Evolutionary conservation across 2,113 vertebrate species (phyloP).

Genomic region (Martes martes): DNA sequence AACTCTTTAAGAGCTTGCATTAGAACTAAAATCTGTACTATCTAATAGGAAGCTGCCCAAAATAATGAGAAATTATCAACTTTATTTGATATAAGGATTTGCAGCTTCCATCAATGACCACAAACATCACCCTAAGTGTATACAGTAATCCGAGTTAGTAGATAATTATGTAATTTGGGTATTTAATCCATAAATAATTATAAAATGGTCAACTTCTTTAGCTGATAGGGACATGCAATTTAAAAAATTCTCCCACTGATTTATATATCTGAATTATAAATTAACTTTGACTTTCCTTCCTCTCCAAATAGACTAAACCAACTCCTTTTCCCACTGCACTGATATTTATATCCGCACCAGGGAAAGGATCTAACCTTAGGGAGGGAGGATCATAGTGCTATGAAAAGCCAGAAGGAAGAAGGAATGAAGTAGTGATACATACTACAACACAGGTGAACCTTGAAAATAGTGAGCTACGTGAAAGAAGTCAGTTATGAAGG

Average conservation of each 20-base stretch:
- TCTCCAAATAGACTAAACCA: background rate
- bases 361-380: background rate
- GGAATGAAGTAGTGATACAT: background rate
- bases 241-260: background rate
- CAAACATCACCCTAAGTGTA: background rate
- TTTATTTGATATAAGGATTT: background rate
- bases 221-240: background rate
- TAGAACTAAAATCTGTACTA: background rate
- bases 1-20: background rate
- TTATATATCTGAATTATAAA: background rate
- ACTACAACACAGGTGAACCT: background rate
- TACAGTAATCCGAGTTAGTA: background rate
- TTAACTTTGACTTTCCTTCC: background rate
- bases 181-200: background rate
- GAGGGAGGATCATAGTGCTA: background rate
- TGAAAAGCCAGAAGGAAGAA: background rate
- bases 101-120: background rate
- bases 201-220: background rate
- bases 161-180: background rate
- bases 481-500: background rate
- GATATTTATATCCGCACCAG: background rate
- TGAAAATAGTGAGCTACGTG: background rate
- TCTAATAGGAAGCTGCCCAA: background rate
- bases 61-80: background rate
- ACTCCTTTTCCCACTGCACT: background rate